These are phyloP conservation scores for Balaenoptera acutorostrata DNA, from an alignment of 2,113 vertebrate genomes.

Conservation along the genomic window DNA sequence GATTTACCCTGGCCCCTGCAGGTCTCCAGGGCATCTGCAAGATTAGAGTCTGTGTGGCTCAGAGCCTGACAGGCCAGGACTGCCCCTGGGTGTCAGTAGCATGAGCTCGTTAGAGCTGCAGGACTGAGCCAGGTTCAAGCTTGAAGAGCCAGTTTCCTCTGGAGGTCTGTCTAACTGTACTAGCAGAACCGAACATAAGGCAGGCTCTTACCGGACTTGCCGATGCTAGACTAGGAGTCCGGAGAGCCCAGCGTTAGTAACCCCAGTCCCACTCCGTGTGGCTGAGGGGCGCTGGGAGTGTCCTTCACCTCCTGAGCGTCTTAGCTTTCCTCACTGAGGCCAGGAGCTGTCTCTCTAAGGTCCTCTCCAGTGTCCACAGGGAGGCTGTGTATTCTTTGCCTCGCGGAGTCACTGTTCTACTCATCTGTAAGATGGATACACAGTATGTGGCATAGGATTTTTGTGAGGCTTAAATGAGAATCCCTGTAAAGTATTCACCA, in stretches of 20 bases:
- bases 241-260: not conserved
- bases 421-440: not conserved
- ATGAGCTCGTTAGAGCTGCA: not conserved
- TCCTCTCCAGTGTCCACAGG: not conserved
- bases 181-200: accelerated
- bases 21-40: not conserved
- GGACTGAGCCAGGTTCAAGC: not conserved
- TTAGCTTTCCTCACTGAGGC: not conserved
- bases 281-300: no score
- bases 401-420: not conserved
- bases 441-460: not conserved
- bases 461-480: not conserved
- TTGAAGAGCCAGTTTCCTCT: not conserved
- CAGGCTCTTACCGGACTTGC: not conserved
- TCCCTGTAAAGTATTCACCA: not conserved
- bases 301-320: not conserved
- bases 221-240: not conserved
- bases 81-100: not conserved
- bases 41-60: not conserved
- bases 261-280: accelerated
- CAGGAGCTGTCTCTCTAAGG: not conserved
- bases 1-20: not conserved
- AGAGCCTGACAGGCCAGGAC: not conserved
- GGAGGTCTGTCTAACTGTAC: not conserved
- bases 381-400: not conserved